These are phyloP conservation scores for Ferdinandea cuprea DNA, from an alignment of 2,888 invertebrate genomes.

Conservation along the genomic window DNA sequence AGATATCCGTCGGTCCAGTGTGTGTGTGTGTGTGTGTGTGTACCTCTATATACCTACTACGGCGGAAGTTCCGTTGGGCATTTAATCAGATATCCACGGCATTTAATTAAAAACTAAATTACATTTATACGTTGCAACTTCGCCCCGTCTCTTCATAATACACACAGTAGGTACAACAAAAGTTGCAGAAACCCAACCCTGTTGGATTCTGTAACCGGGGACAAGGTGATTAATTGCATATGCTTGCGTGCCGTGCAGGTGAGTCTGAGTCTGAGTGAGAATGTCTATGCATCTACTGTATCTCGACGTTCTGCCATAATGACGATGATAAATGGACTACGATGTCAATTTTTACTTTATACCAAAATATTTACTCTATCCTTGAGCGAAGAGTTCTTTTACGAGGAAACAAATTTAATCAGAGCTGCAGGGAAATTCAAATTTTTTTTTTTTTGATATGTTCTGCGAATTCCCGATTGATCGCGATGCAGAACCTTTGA, in stretches of 20 bases:
- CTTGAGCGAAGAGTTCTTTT: not conserved
- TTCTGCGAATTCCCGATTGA: not conserved
- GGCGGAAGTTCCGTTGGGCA: slow-evolving; percentile 55
- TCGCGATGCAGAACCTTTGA: not conserved
- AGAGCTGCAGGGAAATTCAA: slow-evolving; percentile 18
- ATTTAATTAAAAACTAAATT: slow-evolving; percentile 75
- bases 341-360: slow-evolving; percentile 40
- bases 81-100: slow-evolving; percentile 73
- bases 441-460: not conserved
- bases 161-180: slow-evolving; percentile 21
- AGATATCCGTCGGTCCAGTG: slow-evolving; percentile 53
- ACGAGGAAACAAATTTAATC: slow-evolving; percentile 20
- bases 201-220: slow-evolving; percentile 28
- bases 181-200: slow-evolving; percentile 16
- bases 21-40: no score
- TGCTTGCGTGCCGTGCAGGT: slow-evolving; percentile 47
- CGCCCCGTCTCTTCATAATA: slow-evolving; percentile 2
- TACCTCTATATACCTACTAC: no score
- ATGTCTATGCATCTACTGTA: slow-evolving; percentile 22
- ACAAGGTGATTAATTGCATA: slow-evolving; percentile 71
- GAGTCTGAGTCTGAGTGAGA: not conserved
- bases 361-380: slow-evolving; percentile 18
- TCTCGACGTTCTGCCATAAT: slow-evolving; percentile 64
- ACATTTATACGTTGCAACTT: slow-evolving; percentile 69
- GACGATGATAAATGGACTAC: slow-evolving; percentile 68